Evolutionary conservation across 2,888 invertebrate genomes (phyloP).

Genomic region (Mechanitis messenoides): DNA sequence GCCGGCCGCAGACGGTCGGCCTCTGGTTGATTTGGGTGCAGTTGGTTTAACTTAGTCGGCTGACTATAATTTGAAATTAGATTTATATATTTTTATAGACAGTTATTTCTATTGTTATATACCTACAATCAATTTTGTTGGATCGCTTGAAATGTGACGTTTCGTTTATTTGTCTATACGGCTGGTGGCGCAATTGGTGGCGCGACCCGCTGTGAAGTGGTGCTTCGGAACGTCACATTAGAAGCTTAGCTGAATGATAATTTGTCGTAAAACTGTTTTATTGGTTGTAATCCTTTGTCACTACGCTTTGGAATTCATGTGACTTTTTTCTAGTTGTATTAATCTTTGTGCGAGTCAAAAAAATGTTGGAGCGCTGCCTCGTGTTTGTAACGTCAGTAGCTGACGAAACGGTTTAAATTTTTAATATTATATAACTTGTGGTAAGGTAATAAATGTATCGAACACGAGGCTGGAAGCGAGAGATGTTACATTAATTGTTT

Average conservation of each 20-base stretch:
- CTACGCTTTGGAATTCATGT: background rate
- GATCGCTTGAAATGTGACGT: constrained; percentile 29
- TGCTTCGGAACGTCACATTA: constrained; percentile 20
- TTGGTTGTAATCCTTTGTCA: constrained; percentile 1
- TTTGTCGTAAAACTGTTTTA: constrained; percentile 12
- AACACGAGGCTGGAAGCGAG: constrained; percentile 1
- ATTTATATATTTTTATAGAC: constrained; percentile 74
- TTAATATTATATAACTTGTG: too few species aligned
- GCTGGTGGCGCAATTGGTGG: background rate
- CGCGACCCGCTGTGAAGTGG: background rate
- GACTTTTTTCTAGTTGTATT: background rate
- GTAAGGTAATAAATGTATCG: background rate
- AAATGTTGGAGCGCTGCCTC: too few species aligned
- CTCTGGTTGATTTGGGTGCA: background rate
- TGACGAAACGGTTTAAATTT: too few species aligned
- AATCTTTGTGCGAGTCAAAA: constrained; percentile 2
- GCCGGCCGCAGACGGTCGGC: background rate
- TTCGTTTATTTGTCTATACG: constrained; percentile 13
- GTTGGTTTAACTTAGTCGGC: constrained; percentile 34
- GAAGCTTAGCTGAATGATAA: constrained; percentile 24
- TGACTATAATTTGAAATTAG: constrained; percentile 63
- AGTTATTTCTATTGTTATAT: constrained; percentile 69
- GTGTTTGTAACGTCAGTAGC: too few species aligned
- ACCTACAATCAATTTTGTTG: constrained; percentile 66
- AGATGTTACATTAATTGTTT: constrained; percentile 5